phyloP scores from a whole-genome alignment of 2,888 invertebrate species.

The Tuberolachnus salignus region DNA sequence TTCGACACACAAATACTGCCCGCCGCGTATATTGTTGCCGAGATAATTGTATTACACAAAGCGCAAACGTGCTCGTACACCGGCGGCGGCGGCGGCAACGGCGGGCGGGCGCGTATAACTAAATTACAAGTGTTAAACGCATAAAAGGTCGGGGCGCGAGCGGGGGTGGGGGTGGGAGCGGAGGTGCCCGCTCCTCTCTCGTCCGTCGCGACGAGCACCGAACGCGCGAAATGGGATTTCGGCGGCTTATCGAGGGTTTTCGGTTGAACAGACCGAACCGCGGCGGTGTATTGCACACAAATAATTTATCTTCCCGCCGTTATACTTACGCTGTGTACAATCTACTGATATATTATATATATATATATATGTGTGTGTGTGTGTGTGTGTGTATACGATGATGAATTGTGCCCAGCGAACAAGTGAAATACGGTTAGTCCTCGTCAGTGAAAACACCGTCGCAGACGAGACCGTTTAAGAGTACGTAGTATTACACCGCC shows the following conservation, averaged over 20 bases:
- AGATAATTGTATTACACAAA: background rate
- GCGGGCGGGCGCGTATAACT: background rate
- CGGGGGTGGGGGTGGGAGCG: too few species aligned
- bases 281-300: slow-evolving; percentile 14
- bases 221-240: slow-evolving; percentile 43
- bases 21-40: too few species aligned
- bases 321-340: background rate
- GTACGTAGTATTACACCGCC: too few species aligned
- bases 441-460: slow-evolving; percentile 19
- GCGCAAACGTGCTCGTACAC: background rate
- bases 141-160: slow-evolving; percentile 10
- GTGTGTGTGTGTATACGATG: too few species aligned
- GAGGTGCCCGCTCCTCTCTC: background rate
- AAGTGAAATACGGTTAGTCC: slow-evolving; percentile 37
- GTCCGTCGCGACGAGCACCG: background rate
- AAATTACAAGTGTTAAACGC: slow-evolving; percentile 34
- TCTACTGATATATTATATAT: too few species aligned
- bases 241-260: slow-evolving; percentile 55
- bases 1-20: too few species aligned
- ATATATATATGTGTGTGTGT: too few species aligned
- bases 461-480: background rate
- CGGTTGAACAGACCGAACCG: slow-evolving; percentile 50
- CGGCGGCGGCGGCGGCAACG: too few species aligned
- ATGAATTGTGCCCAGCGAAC: slow-evolving; percentile 40
- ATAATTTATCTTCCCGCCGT: slow-evolving; percentile 41